These are phyloP conservation scores for Aepyceros melampus DNA, from an alignment of 2,113 vertebrate species.

Conservation along the genomic window DNA sequence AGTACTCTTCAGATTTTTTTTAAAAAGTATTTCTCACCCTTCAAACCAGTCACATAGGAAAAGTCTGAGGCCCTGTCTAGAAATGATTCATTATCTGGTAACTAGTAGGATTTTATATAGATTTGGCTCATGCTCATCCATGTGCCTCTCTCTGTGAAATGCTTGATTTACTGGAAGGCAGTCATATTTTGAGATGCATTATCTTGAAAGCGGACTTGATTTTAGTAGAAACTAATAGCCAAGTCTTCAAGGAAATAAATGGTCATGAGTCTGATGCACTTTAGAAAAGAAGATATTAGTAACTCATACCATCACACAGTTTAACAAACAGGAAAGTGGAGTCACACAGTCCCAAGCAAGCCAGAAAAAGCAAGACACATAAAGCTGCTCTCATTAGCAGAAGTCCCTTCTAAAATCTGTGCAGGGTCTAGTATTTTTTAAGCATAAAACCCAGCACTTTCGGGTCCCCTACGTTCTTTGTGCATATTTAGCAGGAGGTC, in stretches of 20 bases:
- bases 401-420: not conserved
- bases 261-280: not conserved
- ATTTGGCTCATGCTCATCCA: no score
- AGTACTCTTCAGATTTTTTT: not conserved
- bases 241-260: not conserved
- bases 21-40: not conserved
- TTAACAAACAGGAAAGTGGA: not conserved
- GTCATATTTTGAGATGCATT: not conserved
- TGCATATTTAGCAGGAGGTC: not conserved
- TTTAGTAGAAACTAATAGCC: not conserved
- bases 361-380: not conserved
- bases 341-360: not conserved
- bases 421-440: not conserved
- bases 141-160: not conserved
- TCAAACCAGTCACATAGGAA: not conserved
- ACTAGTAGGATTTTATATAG: not conserved
- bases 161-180: not conserved
- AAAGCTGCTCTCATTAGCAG: not conserved
- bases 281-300: not conserved
- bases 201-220: not conserved
- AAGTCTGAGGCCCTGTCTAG: not conserved
- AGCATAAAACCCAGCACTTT: not conserved
- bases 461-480: not conserved
- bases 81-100: not conserved
- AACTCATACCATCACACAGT: not conserved